These are phyloP conservation scores for Patella pellucida DNA, from an alignment of 2,888 invertebrate species.

Conservation along the genomic window DNA sequence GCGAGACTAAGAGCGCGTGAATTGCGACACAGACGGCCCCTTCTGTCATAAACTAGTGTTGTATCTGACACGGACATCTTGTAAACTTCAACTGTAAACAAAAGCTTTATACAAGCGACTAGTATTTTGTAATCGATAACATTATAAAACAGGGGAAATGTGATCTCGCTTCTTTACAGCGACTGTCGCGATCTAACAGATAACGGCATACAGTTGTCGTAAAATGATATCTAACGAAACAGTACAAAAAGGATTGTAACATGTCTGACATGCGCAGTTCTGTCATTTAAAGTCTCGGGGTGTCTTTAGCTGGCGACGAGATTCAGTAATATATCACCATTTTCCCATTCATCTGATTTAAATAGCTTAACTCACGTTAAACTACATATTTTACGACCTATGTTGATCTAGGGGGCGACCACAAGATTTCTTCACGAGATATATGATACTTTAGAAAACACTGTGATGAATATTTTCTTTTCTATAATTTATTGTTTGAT, in stretches of 20 bases:
- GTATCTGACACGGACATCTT: slow-evolving; percentile 21
- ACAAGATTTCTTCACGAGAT: slow-evolving; percentile 5
- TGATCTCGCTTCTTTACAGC: slow-evolving; percentile 9
- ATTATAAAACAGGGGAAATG: slow-evolving; percentile 23
- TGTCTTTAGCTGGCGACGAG: slow-evolving; percentile 8
- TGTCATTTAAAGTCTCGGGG: slow-evolving; percentile 10
- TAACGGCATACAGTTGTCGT: slow-evolving; percentile 11
- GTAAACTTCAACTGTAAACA: slow-evolving; percentile 15
- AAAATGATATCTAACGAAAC: slow-evolving; percentile 7
- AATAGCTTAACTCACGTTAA: background rate
- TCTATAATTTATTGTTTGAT: no score
- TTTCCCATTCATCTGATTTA: background rate
- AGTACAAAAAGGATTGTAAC: slow-evolving; percentile 1
- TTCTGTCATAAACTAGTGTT: slow-evolving; percentile 17
- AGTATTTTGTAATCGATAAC: slow-evolving; percentile 23
- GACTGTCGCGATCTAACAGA: slow-evolving; percentile 10
- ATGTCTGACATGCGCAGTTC: slow-evolving; percentile 12
- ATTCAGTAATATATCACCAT: slow-evolving; percentile 1
- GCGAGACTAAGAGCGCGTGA: slow-evolving; percentile 6
- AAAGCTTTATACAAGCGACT: slow-evolving; percentile 19
- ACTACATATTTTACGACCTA: slow-evolving; percentile 1
- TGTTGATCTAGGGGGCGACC: slow-evolving; percentile 1
- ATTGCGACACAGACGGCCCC: slow-evolving; percentile 14
- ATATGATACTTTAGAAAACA: background rate
- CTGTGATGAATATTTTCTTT: no score